These are phyloP conservation scores for Ceriagrion tenellum DNA, from an alignment of 2,888 invertebrate genomes.

Conservation along the genomic window DNA sequence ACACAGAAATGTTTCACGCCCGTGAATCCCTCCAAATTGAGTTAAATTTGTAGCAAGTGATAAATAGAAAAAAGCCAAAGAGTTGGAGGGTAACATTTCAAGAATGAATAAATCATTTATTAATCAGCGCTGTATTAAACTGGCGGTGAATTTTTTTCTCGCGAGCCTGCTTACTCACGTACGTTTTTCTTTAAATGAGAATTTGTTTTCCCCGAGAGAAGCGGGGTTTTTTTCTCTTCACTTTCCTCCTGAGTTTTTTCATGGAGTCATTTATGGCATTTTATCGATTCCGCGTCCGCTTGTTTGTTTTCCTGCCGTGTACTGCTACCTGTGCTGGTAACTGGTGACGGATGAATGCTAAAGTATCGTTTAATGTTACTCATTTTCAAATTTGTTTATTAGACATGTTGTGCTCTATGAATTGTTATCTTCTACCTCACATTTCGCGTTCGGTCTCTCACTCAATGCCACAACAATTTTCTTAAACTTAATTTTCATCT, in stretches of 20 bases:
- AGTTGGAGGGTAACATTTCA: background rate
- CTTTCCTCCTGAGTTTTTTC: background rate
- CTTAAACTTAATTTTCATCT: too few relatives aligned
- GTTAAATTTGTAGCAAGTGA: background rate
- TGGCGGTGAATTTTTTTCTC: background rate
- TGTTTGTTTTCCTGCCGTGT: background rate
- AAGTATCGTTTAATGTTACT: background rate
- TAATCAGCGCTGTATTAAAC: background rate
- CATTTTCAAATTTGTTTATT: background rate
- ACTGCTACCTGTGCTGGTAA: background rate
- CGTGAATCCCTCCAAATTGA: constrained; percentile 20
- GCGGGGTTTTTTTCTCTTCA: background rate
- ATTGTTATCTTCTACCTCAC: background rate
- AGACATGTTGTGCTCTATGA: background rate
- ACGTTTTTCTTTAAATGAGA: background rate
- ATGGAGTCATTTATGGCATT: background rate
- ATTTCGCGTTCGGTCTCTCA: background rate
- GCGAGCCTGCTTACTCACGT: background rate
- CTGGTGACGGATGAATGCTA: background rate
- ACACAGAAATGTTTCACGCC: background rate
- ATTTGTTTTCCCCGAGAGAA: background rate
- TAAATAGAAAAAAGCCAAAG: constrained; percentile 2
- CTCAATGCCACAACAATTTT: too few relatives aligned
- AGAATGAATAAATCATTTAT: constrained; percentile 27
- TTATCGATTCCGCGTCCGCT: background rate